A percentile compares a stretch with the other conserved stretches of the same genome.
Evolutionary conservation across 92 coral and sea anemone genomes (phyloP).

Genomic region (Actinernus sp.): DNA sequence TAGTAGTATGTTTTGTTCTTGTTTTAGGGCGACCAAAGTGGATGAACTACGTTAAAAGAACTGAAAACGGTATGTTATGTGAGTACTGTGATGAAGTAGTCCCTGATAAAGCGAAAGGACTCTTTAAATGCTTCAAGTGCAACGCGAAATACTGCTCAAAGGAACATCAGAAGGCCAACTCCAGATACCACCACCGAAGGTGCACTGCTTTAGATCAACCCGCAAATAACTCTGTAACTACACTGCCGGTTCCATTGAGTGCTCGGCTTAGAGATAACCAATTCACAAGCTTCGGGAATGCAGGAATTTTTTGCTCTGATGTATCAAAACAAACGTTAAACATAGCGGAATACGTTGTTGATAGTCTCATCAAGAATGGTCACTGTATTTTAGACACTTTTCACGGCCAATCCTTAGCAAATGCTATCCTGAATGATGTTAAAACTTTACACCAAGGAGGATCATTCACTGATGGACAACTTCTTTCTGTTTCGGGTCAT

Average conservation of each 20-base stretch:
- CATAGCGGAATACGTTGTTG: constrained; percentile 54
- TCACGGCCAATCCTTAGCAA: constrained; percentile 71
- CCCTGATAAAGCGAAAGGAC: constrained; percentile 25
- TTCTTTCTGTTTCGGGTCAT: constrained; percentile 66
- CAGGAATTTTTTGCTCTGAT: neutral
- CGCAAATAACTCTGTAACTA: neutral
- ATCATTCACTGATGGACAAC: constrained; percentile 78
- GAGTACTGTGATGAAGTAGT: constrained; percentile 24
- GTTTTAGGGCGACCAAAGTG: constrained; percentile 17
- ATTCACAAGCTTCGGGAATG: neutral
- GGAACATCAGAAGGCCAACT: constrained; percentile 36
- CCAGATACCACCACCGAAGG: constrained; percentile 24
- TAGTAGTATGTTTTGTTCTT: too few species aligned
- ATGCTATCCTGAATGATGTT: constrained; percentile 72
- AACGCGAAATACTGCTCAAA: constrained; percentile 34
- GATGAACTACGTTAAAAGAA: constrained; percentile 14
- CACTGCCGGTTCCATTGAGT: constrained; percentile 3
- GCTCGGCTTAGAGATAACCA: neutral
- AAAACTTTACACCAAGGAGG: constrained; percentile 65
- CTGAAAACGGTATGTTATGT: constrained; percentile 30
- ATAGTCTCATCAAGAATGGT: constrained; percentile 44
- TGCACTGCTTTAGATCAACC: neutral
- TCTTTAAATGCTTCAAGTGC: constrained; percentile 31
- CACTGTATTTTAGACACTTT: constrained; percentile 84
- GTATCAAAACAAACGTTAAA: constrained; percentile 19